A percentile compares a stretch with the other conserved stretches of the same genome.
Conservation (phyloP, 1,140 invertebrate genomes). For the Ips typographus region DNA sequence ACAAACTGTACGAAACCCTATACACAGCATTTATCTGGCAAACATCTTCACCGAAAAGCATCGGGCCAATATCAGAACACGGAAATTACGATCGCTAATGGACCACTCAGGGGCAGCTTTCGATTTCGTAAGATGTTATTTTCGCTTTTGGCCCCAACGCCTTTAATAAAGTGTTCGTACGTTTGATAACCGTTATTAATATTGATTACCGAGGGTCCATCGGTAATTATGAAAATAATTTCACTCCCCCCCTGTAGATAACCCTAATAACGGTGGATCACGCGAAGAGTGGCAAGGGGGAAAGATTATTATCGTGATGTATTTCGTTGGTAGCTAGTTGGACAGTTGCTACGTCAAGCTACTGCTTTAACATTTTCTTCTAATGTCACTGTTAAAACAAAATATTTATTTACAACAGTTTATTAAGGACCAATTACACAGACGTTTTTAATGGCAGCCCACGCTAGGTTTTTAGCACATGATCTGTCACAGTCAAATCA, state of each 20-base stretch:
- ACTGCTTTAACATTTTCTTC: no score
- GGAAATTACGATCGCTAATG: constrained; percentile 28
- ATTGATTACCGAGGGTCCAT: constrained; percentile 27
- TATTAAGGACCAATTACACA: no score
- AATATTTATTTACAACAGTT: no score
- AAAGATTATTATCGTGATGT: constrained; percentile 23
- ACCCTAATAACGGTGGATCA: constrained; percentile 22
- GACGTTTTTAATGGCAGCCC: no score
- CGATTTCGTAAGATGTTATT: constrained; percentile 28
- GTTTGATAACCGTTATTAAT: constrained; percentile 29
- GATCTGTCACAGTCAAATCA: no score
- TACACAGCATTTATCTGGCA: constrained; percentile 8
- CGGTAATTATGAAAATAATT: constrained; percentile 32
- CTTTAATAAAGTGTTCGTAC: constrained; percentile 27
- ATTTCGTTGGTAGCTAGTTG: constrained; percentile 15
- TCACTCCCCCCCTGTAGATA: constrained; percentile 22
- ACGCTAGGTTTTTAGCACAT: no score
- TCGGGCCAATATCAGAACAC: constrained; percentile 12
- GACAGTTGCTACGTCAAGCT: not conserved
- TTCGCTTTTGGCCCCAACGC: constrained; percentile 12
- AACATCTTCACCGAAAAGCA: constrained; percentile 17
- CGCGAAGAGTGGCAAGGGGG: not conserved
- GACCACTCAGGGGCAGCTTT: constrained; percentile 19
- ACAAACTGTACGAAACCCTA: not conserved
- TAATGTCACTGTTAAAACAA: no score